Percentiles rank a stretch among this genome's conserved stretches.
phyloP scores from a whole-genome alignment of 2,797 vertebrate species.

The Siniperca obscura region DNA sequence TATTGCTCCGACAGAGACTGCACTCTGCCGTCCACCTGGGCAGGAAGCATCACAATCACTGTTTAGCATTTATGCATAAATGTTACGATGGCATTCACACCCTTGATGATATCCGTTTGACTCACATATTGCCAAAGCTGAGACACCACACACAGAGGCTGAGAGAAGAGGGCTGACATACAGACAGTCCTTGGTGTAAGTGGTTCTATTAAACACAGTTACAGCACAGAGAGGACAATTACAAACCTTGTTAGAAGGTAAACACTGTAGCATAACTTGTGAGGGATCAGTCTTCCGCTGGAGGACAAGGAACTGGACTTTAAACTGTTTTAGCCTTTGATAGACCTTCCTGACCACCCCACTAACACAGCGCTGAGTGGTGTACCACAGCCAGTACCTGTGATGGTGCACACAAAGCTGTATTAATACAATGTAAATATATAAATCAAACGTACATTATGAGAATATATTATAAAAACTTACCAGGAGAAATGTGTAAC shows the following conservation, averaged over 20 bases:
- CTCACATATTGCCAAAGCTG: background rate
- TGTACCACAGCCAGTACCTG: constrained; percentile 99
- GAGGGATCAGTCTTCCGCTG: constrained; percentile 93
- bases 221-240: background rate
- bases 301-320: constrained; percentile 93
- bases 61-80: background rate
- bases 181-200: background rate
- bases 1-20: constrained; percentile 84
- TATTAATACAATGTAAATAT: background rate
- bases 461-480: constrained; percentile 61
- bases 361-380: constrained; percentile 89
- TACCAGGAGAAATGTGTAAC: constrained; percentile 97
- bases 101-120: constrained; percentile 5
- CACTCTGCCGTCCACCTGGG: constrained; percentile 81
- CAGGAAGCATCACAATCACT: constrained; percentile 33
- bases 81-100: background rate
- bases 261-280: constrained; percentile 95
- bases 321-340: constrained; percentile 91
- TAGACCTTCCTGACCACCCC: constrained; percentile 92
- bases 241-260: constrained; percentile 91
- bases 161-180: background rate
- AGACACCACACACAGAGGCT: background rate
- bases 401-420: constrained; percentile 16
- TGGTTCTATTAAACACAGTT: background rate
- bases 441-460: background rate